phyloP scores from a whole-genome alignment of 2,888 invertebrate species.

The Rotaria macrura region DNA sequence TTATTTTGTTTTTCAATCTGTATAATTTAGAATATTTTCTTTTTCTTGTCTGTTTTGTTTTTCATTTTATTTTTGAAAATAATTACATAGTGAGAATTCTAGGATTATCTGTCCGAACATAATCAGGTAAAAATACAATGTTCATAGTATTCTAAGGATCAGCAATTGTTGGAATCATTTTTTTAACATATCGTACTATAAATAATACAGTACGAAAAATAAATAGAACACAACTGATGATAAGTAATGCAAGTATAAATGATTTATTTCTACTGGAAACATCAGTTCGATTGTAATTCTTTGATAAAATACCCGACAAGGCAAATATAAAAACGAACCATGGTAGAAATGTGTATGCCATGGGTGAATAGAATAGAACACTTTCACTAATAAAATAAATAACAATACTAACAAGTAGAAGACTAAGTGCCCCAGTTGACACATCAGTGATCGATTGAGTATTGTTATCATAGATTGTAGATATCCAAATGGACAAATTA shows the following conservation, averaged over 20 bases:
- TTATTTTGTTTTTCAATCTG: not conserved
- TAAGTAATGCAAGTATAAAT: not conserved
- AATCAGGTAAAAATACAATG: not conserved
- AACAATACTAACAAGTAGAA: not conserved
- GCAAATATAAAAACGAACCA: constrained; percentile 15
- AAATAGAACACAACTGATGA: not conserved
- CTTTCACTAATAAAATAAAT: not conserved
- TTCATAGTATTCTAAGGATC: not conserved
- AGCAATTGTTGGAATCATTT: not conserved
- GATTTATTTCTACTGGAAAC: not conserved
- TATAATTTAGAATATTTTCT: not conserved
- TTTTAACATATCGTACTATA: not conserved
- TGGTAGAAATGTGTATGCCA: constrained; percentile 11
- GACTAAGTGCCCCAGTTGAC: not conserved
- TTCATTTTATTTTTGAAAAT: not conserved
- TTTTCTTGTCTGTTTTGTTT: not conserved
- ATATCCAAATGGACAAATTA: not conserved
- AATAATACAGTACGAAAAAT: not conserved
- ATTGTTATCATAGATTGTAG: not conserved
- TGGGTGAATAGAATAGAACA: not conserved
- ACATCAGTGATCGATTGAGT: not conserved
- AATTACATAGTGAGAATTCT: not conserved
- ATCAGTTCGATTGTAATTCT: not conserved
- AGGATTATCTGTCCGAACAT: not conserved
- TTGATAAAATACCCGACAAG: not conserved